Conservation (phyloP, 2,113 vertebrate species). For the Octodon degus region DNA sequence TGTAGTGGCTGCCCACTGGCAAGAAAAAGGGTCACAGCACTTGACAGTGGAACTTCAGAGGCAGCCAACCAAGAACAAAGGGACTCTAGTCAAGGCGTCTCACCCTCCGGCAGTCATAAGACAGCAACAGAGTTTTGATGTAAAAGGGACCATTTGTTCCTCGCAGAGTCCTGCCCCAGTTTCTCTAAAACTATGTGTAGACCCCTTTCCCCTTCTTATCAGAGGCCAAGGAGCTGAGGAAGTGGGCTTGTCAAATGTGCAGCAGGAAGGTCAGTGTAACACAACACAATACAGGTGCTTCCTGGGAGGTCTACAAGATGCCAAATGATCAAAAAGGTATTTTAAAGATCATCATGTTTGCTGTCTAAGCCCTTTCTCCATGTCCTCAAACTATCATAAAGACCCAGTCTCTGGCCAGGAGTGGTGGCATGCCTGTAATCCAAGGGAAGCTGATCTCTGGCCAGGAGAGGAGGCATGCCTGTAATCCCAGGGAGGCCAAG, state of each 20-base stretch:
- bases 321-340: neutral
- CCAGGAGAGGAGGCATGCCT: too few species aligned
- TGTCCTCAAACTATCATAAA: neutral
- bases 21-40: neutral
- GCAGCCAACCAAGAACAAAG: neutral
- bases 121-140: neutral
- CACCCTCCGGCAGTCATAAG: neutral
- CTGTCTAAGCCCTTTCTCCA: neutral
- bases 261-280: neutral
- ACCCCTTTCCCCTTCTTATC: neutral
- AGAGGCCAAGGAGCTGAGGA: neutral
- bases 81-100: neutral
- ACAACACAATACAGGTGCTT: neutral
- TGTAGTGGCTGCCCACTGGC: neutral
- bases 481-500: too few species aligned
- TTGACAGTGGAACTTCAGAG: neutral
- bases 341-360: neutral
- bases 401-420: neutral
- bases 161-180: neutral
- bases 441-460: too few species aligned
- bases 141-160: neutral
- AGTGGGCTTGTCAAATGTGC: neutral
- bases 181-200: neutral
- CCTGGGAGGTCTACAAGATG: neutral
- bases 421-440: too few species aligned